Base-by-base conservation (phyloP, 2,888 invertebrate species). In the Pharmacophagus antenor region DNA sequence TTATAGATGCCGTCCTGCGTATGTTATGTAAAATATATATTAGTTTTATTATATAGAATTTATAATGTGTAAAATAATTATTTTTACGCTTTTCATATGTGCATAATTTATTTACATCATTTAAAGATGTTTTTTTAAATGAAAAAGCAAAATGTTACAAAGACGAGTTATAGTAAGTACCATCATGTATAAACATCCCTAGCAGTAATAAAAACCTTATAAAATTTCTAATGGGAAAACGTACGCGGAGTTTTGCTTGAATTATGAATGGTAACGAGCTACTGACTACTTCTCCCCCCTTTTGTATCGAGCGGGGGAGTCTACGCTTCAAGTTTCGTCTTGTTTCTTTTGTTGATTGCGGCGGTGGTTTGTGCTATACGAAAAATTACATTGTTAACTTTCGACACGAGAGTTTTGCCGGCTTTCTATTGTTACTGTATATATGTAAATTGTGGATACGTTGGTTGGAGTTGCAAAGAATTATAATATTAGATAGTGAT, bases 191-290 rank as follows among this genome's bases (percentile, higher is more conserved):
- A 63, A 53, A 57, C 59, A 61, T 47, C 61, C 51, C 61, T 61
- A 56, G 44, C 22, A 71, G 80, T 82, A 84, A 86, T 89, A 89
- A 89, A 88, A 89, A 89, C 87, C 84, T 88, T 86, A 88, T 88
- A 88, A 89, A 88, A 89, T 88, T 87, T 82, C 76, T 87, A 88
- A 90, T 89, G 79, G 88, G 87, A 89, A 89, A 89, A 90, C 88
- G 89, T 89, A 88, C 85, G 76, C 75, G 71, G 86, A 87, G 88
- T 87, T 88, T 86, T 83, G 80, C 69, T 69, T 70, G 88, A 89
- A 89, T 90, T 88, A 89, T 90, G 89, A 88, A 90, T 89, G 85
- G 87, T 88, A 90, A 90, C 89, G 87, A 89, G 86, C 77, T 44
- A 18, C 42, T 44, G 42, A 44, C 42, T 74, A 61, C 64, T 67